Evolutionary conservation across 2,888 invertebrate species (phyloP).

Genomic region (Pristionchus arcanus): DNA sequence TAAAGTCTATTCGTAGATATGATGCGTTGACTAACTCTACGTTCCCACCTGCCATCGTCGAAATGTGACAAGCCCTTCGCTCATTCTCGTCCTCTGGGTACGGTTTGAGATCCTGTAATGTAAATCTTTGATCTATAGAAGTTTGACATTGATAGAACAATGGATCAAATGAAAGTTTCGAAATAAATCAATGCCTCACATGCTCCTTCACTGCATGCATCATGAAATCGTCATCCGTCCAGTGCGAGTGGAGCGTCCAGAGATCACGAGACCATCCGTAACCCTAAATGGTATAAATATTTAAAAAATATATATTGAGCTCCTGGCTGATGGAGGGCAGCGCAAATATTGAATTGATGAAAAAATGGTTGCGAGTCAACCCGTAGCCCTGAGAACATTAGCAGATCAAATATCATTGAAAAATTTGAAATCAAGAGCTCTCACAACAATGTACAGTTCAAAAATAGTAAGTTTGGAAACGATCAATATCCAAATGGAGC

Average conservation of each 20-base stretch:
- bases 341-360: too few relatives aligned
- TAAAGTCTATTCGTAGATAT: too few relatives aligned
- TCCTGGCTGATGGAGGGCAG: too few relatives aligned
- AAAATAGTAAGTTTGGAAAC: too few relatives aligned
- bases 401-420: too few relatives aligned
- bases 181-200: neutral
- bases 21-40: too few relatives aligned
- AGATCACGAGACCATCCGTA: conserved; percentile 37
- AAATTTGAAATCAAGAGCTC: too few relatives aligned
- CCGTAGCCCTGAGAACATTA: neutral
- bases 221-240: conserved; percentile 38
- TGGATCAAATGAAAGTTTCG: too few relatives aligned
- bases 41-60: neutral
- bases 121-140: too few relatives aligned
- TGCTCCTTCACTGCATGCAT: conserved; percentile 37
- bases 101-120: neutral
- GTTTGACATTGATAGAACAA: neutral
- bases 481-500: neutral
- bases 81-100: conserved; percentile 7
- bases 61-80: conserved; percentile 8
- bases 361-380: too few relatives aligned
- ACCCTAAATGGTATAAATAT: neutral
- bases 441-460: too few relatives aligned
- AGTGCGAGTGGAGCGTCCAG: conserved; percentile 19
- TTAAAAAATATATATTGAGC: too few relatives aligned